Percentiles rank a stretch among this genome's conserved stretches.
These are phyloP conservation scores for Melanocharis versteri DNA, from an alignment of 2,113 vertebrate species.

Conservation along the genomic window DNA sequence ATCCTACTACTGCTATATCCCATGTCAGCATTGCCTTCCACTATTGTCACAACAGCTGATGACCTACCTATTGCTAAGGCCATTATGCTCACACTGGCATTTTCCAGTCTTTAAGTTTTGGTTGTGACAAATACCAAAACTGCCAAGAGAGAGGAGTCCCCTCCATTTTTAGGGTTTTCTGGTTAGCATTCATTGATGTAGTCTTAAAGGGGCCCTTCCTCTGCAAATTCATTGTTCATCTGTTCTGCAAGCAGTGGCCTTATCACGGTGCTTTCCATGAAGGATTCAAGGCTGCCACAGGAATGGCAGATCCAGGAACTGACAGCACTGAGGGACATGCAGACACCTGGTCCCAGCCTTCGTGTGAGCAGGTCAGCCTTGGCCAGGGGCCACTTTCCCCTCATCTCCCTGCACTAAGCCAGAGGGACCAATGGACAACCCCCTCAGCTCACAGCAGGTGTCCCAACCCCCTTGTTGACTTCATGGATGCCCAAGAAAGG, in stretches of 20 bases:
- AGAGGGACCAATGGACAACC: neutral
- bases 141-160: neutral
- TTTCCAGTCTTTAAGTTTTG: neutral
- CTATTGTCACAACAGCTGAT: neutral
- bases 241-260: neutral
- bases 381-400: neutral
- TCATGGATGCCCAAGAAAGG: neutral
- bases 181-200: neutral
- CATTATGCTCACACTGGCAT: neutral
- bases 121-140: neutral
- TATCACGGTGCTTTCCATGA: accelerated
- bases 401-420: neutral
- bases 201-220: neutral
- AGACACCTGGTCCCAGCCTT: neutral
- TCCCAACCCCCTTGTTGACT: accelerated
- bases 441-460: no score
- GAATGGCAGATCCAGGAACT: neutral
- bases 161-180: neutral
- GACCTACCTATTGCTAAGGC: neutral
- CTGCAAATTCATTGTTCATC: neutral
- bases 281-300: neutral
- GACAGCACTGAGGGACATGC: accelerated
- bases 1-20: neutral
- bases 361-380: accelerated
- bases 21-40: neutral